phyloP scores from a whole-genome alignment of 2,797 vertebrate genomes.

The Zalophus californianus region DNA sequence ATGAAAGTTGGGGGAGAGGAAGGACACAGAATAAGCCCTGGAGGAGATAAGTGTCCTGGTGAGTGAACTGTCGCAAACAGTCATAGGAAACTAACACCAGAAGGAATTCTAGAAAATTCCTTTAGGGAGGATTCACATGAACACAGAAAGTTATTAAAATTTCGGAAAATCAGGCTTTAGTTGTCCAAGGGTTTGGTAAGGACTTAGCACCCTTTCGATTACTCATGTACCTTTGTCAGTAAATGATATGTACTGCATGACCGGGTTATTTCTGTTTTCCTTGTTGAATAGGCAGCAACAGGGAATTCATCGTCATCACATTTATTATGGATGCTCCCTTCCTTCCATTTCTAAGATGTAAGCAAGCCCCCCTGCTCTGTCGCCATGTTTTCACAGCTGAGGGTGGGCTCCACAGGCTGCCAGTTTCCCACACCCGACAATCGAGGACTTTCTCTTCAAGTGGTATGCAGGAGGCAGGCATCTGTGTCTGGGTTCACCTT shows the following conservation, averaged over 20 bases:
- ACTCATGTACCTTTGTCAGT: no score
- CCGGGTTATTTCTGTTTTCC: not conserved
- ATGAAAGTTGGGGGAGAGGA: accelerated
- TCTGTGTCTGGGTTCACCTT: accelerated
- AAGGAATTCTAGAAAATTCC: not conserved
- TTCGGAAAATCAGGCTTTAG: not conserved
- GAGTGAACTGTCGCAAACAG: not conserved
- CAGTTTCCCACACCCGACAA: accelerated
- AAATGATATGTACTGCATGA: accelerated
- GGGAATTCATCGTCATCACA: not conserved
- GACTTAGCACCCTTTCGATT: no score
- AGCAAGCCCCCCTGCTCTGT: not conserved
- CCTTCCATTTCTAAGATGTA: not conserved
- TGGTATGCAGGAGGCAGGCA: accelerated
- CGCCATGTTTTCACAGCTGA: accelerated
- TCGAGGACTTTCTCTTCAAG: not conserved
- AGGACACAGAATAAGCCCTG: not conserved
- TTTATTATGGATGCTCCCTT: not conserved
- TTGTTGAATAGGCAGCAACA: not conserved
- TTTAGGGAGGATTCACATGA: not conserved
- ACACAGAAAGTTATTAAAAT: not conserved
- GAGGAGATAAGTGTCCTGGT: not conserved
- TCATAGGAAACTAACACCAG: not conserved
- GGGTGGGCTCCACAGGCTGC: accelerated
- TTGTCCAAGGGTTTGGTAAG: not conserved